A percentile compares a stretch with the other conserved stretches of the same genome.
These are phyloP conservation scores for Coracias cyanogaster DNA, from an alignment of 2,797 vertebrate species.

Conservation along the genomic window DNA sequence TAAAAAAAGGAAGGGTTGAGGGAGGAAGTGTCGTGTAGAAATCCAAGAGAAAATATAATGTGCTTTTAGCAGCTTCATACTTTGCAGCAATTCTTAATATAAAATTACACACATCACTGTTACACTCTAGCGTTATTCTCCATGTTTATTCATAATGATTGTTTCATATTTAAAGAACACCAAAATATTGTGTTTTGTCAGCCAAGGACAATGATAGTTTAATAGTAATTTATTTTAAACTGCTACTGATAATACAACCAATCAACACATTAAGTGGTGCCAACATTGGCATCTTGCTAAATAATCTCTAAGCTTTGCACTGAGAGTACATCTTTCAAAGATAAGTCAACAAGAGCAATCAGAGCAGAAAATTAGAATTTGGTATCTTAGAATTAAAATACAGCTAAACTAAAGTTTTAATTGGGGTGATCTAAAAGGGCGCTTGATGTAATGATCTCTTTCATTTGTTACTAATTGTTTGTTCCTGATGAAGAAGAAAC, in stretches of 20 bases:
- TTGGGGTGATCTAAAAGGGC: conserved; percentile 97
- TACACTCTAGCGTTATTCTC: conserved; percentile 59
- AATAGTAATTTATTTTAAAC: conserved; percentile 87
- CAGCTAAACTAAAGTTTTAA: conserved; percentile 92
- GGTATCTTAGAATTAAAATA: conserved; percentile 92
- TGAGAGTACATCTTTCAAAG: conserved; percentile 91
- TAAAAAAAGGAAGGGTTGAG: conserved; percentile 60
- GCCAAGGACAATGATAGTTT: conserved; percentile 83
- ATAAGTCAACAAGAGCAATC: conserved; percentile 99
- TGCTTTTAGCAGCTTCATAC: conserved; percentile 53
- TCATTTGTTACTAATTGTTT: conserved; percentile 94
- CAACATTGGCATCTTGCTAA: conserved; percentile 94
- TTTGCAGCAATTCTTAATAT: conserved; percentile 68
- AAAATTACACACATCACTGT: conserved; percentile 70
- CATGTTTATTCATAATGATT: conserved; percentile 79
- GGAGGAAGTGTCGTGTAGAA: conserved; percentile 30
- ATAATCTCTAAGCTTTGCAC: conserved; percentile 88
- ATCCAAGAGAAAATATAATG: conserved; percentile 44
- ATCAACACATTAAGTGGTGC: conserved; percentile 88
- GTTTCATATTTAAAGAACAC: conserved; percentile 81
- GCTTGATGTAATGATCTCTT: conserved; percentile 97
- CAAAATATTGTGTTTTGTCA: conserved; percentile 83
- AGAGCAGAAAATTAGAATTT: conserved; percentile 99
- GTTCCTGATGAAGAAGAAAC: conserved; percentile 86
- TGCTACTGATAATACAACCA: conserved; percentile 86